A percentile compares a stretch with the other conserved stretches of the same genome.
Conservation (phyloP, 2,113 vertebrate species). For the Gyps fulvus region DNA sequence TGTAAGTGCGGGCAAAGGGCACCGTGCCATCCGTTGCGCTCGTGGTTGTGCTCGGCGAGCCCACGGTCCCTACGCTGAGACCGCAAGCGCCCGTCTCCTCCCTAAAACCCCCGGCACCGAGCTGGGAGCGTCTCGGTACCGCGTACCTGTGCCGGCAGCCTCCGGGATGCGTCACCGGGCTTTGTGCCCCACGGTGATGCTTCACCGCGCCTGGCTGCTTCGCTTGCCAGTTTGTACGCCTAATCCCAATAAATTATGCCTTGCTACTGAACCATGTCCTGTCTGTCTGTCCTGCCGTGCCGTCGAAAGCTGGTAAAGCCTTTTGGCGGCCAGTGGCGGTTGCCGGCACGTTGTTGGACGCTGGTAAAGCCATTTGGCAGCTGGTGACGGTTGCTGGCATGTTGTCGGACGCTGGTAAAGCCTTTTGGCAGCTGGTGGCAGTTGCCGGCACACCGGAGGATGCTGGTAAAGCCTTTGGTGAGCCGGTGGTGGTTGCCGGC, state of each 20-base stretch:
- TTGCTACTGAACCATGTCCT: neutral
- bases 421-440: neutral
- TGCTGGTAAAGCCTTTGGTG: neutral
- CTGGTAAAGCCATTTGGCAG: too few relatives aligned
- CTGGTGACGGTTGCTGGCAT: neutral
- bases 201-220: neutral
- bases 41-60: neutral
- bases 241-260: neutral
- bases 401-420: too few relatives aligned
- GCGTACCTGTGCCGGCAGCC: too few relatives aligned
- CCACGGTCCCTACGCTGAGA: neutral
- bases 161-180: too few relatives aligned
- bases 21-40: neutral
- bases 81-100: neutral
- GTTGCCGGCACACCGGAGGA: rapidly evolving
- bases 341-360: neutral
- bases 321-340: neutral
- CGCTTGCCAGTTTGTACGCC: neutral
- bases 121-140: neutral
- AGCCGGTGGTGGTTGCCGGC: neutral
- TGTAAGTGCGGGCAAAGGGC: neutral
- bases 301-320: neutral
- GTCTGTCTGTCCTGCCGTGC: neutral
- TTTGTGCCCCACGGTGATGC: neutral
- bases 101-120: neutral